Base-by-base conservation (phyloP, 2,888 invertebrate species). In the Tanytarsus gracilentus region DNA sequence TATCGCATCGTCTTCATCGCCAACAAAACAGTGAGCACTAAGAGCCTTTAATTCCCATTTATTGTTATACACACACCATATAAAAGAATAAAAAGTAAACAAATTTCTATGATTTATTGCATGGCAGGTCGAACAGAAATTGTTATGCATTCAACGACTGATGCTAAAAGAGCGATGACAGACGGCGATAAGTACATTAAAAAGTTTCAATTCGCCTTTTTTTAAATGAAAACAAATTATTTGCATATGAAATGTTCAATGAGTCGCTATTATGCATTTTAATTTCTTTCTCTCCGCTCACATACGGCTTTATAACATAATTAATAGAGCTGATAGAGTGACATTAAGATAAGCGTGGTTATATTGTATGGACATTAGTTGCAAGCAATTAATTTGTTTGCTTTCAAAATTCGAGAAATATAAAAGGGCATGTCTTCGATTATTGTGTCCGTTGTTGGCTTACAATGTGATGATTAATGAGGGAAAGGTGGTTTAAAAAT, bases 321-420 rank as follows among this genome's bases (percentile, higher is more conserved):
- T 44, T 44, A 44, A 44, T 44, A 44, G 44, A 44, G 44, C 44
- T 44, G 44, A 44, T 44, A 44, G 44, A 21, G 8, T 18, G 21
- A 18, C 21, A 44, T 44, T 44, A 44, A 44, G 44, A 44, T 44
- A 18, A 44, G 11, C 18, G 23, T 44, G 44, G 5, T 36, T 36
- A 36, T 36, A 44, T 36, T 14, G n/a, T 14, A 36, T 36, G 16
- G 36, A 16, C 14, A 36, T 14, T 36, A 16, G 36, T 36, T 36
- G 36, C 36, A 44, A 44, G 44, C 44, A 44, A 44, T 44, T 44
- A 44, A 44, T 44, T 44, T 44, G 44, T 44, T 44, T 44, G 18
- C 23, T 44, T 44, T 44, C 23, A 33, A n/a, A 18, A 23, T 44
- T 21, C 2, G 18, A 23, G 23, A 16, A 44, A 23, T 44, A 8